Evolutionary conservation across 2,888 invertebrate species (phyloP).

Genomic region (Oasisia sp.): DNA sequence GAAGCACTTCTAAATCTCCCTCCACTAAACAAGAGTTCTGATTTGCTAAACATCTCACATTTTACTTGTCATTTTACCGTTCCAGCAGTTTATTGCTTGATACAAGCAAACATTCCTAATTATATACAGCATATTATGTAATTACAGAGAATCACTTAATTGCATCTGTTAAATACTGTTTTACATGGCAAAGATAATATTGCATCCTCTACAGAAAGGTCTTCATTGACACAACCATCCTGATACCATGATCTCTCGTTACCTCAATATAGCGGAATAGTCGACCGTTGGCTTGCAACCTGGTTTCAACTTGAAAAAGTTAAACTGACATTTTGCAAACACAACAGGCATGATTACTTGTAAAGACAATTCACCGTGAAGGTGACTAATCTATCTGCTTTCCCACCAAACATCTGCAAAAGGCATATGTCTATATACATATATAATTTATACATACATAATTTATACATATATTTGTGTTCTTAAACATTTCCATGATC

Average conservation of each 20-base stretch:
- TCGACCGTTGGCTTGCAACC: too few species aligned
- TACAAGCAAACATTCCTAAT: background rate
- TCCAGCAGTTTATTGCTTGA: background rate
- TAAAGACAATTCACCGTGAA: background rate
- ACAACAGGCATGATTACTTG: background rate
- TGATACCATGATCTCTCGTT: background rate
- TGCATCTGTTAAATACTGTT: background rate
- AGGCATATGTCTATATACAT: background rate
- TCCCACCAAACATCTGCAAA: background rate
- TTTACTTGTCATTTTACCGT: background rate
- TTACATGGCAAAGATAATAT: background rate
- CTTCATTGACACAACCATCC: background rate
- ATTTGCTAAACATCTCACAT: too few species aligned
- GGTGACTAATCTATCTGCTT: background rate
- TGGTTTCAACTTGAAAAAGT: too few species aligned
- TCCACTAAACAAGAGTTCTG: background rate
- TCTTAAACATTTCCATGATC: too few species aligned
- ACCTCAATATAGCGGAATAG: too few species aligned
- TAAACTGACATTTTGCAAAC: too few species aligned
- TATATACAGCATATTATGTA: background rate
- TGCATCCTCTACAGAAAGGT: background rate
- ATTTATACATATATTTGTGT: too few species aligned
- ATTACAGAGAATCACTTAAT: background rate
- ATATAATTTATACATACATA: background rate
- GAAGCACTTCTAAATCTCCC: background rate